These are phyloP conservation scores for Drosophila saltans DNA, from an alignment of 1,140 invertebrate genomes.

Conservation along the genomic window DNA sequence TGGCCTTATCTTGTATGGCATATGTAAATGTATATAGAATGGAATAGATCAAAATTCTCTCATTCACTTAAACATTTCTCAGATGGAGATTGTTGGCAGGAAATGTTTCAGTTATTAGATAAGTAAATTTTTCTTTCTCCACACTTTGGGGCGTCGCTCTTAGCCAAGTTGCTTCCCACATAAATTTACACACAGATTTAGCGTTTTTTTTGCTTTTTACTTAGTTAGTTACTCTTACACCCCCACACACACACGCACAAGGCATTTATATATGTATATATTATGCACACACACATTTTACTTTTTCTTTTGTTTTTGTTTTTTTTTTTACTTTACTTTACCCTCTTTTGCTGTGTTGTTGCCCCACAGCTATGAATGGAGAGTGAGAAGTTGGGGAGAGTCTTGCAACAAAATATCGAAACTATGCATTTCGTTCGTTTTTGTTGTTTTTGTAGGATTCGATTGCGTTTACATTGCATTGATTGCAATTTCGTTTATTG, in stretches of 20 bases:
- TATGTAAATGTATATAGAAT: not conserved
- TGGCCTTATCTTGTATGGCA: not conserved
- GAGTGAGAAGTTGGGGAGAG: conserved; percentile 17
- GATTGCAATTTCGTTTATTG: conserved; percentile 45
- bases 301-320: conserved; percentile 26
- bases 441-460: not conserved
- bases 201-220: not conserved
- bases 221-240: conserved; percentile 19
- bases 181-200: conserved; percentile 66
- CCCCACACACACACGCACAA: conserved; percentile 34
- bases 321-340: not conserved
- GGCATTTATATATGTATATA: not conserved
- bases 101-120: conserved; percentile 65
- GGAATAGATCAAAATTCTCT: conserved; percentile 31
- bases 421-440: conserved; percentile 6
- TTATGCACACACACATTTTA: conserved; percentile 11
- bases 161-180: conserved; percentile 51
- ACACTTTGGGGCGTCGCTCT: conserved; percentile 22
- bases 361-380: not conserved
- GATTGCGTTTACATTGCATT: conserved; percentile 41
- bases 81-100: conserved; percentile 33
- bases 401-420: conserved; percentile 47
- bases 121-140: conserved; percentile 59
- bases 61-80: conserved; percentile 22
- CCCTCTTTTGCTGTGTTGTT: conserved; percentile 33